These are phyloP conservation scores for Mesoclemmys tuberculata DNA, from an alignment of 2,113 vertebrate species.

Conservation along the genomic window DNA sequence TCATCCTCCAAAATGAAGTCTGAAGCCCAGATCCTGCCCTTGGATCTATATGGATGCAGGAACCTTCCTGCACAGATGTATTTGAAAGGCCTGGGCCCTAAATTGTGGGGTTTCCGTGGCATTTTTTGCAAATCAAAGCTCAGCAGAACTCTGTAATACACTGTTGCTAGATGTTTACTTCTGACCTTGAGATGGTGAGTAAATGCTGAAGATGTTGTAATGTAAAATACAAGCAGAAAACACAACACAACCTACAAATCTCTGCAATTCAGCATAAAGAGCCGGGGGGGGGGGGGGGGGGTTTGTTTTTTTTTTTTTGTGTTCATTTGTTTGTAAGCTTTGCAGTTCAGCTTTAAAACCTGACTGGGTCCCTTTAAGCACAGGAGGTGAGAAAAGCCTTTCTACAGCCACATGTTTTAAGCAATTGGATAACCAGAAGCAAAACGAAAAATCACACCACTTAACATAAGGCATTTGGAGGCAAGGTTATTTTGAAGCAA, in stretches of 20 bases:
- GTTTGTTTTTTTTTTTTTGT: neutral
- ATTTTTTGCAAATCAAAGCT: neutral
- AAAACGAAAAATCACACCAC: neutral
- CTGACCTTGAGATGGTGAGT: neutral
- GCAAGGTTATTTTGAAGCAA: slow-evolving; percentile 59
- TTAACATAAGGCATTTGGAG: slow-evolving; percentile 4
- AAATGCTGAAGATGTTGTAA: neutral
- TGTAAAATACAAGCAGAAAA: neutral
- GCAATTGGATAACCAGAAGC: neutral
- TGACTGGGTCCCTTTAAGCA: slow-evolving; percentile 15
- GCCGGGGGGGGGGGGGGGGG: neutral
- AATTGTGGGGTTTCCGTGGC: neutral
- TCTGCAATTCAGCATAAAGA: neutral
- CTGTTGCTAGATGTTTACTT: neutral
- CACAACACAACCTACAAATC: neutral
- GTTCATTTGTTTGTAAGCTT: neutral
- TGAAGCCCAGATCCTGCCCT: neutral
- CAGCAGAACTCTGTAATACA: neutral
- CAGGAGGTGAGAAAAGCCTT: slow-evolving; percentile 20
- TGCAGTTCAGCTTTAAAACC: neutral
- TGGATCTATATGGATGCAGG: neutral
- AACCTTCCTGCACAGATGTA: neutral
- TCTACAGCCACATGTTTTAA: neutral
- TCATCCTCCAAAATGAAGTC: neutral
- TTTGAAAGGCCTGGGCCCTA: neutral